Percentiles rank a stretch among this genome's conserved stretches.
Evolutionary conservation across 2,113 vertebrate species (phyloP).

Genomic region (Solea solea): DNA sequence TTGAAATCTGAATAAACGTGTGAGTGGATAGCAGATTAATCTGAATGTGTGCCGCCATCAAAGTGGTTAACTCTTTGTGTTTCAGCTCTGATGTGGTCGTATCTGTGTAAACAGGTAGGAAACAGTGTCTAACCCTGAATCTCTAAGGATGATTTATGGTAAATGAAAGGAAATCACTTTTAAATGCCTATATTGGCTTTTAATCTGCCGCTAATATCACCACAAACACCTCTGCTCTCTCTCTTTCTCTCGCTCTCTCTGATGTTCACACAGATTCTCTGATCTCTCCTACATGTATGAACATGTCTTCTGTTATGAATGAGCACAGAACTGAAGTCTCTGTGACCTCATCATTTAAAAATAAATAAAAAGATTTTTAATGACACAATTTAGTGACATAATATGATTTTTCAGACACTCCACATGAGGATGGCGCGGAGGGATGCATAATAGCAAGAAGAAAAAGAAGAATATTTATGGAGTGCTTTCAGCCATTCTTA

Average conservation of each 20-base stretch:
- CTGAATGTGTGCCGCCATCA: constrained; percentile 30
- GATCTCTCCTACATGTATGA: not conserved
- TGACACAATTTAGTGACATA: not conserved
- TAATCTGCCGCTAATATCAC: constrained; percentile 49
- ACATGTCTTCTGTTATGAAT: not conserved
- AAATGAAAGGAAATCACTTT: constrained; percentile 25
- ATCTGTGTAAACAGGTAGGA: constrained; percentile 32
- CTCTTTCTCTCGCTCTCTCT: not conserved
- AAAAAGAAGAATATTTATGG: too few relatives aligned
- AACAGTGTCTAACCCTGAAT: constrained; percentile 8
- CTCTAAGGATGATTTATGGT: constrained; percentile 32
- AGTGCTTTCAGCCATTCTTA: too few relatives aligned
- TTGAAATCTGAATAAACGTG: constrained; percentile 60
- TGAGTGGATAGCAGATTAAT: not conserved
- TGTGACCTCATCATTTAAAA: not conserved
- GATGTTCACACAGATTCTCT: not conserved
- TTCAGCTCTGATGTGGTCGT: constrained; percentile 38
- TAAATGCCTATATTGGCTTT: constrained; percentile 17
- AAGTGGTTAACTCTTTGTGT: constrained; percentile 23
- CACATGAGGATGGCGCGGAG: too few relatives aligned
- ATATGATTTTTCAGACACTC: too few relatives aligned
- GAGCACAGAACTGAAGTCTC: not conserved
- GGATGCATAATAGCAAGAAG: too few relatives aligned
- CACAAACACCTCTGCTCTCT: constrained; percentile 10
- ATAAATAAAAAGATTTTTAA: not conserved